Evolutionary conservation across 1,140 invertebrate genomes (phyloP), one percentile per base, ranked within the genome.

Genomic region (Bombus impatiens): DNA sequence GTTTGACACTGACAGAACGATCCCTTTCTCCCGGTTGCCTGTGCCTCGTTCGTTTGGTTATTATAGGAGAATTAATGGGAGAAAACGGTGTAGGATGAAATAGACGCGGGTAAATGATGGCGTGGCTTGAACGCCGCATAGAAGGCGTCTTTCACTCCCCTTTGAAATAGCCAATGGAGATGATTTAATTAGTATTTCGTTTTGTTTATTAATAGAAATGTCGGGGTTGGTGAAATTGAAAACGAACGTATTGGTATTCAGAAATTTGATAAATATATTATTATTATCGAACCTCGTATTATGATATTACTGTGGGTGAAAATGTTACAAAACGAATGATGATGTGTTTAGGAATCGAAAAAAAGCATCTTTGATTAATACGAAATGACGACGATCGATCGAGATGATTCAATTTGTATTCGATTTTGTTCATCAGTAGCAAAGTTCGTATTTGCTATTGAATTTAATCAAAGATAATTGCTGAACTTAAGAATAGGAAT

Each of bases 41-140:
- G 32, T 28, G 40, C 18, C 78, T 32, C 65, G 44, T 70, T 40
- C 78, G 32, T 80, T 70, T 37, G 78, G 65, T 70, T 68, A 68
- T 80, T 70, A 37, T 13, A 44, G 42, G 42, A 80, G 44, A 22
- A 80, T 80, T 71, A 70, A 70, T 80, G 78, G 78, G 65, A 80
- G 78, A 80, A 70, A 80, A 80, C 78, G 44, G 44, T 18, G 65
- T 32, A 22, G 67, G 78, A 53, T 53, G 78, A 53, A 53, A 70
- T 53, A 53, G 78, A 70, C 32, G 35, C 65, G 42, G 25, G 62
- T 68, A 65, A 79, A 47, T 42, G 32, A 68, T 68, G n/a, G 42
- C 40, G 40, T 13, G 40, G 28, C 8, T 80, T 6, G 42, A 9
- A 68, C 28, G 59, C 42, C 42, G 40, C 37, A 78, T 40, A 65